phyloP scores from a whole-genome alignment of 2,797 vertebrate species.

The Trematocara caparti region DNA sequence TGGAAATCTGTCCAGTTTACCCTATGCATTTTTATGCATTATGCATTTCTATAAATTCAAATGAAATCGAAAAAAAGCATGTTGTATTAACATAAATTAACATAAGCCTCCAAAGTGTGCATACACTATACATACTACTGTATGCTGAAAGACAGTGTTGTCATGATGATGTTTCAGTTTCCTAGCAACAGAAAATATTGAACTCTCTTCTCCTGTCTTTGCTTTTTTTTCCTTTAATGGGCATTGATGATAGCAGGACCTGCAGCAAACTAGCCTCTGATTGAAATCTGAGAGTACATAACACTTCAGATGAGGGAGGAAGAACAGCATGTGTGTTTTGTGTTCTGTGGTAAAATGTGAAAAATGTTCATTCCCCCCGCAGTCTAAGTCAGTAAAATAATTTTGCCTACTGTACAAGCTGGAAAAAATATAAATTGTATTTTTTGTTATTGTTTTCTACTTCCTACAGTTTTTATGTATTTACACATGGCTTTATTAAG shows the following conservation, averaged over 20 bases:
- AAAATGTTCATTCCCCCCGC: neutral
- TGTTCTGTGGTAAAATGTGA: slow-evolving; percentile 12
- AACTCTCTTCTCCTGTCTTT: slow-evolving; percentile 10
- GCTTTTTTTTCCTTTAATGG: slow-evolving; percentile 33
- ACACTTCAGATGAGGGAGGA: neutral
- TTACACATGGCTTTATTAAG: rapidly evolving
- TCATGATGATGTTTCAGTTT: slow-evolving; percentile 50
- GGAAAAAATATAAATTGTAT: neutral
- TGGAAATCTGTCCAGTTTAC: neutral
- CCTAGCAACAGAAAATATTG: slow-evolving; percentile 62
- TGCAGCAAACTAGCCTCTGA: slow-evolving; percentile 23
- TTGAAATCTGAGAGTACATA: slow-evolving; percentile 26
- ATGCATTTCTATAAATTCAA: neutral
- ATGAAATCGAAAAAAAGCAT: slow-evolving; percentile 25
- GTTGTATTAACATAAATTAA: neutral
- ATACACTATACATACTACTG: neutral
- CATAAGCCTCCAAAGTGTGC: neutral
- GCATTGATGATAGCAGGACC: slow-evolving; percentile 19
- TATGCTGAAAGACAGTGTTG: slow-evolving; percentile 5
- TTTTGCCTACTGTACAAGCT: neutral
- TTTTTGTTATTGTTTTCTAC: neutral
- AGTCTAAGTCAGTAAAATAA: neutral
- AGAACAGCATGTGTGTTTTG: neutral
- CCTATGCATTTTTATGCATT: neutral
- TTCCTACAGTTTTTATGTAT: neutral